phyloP scores from a whole-genome alignment of 2,888 invertebrate species.

The Spilosoma lubricipeda region DNA sequence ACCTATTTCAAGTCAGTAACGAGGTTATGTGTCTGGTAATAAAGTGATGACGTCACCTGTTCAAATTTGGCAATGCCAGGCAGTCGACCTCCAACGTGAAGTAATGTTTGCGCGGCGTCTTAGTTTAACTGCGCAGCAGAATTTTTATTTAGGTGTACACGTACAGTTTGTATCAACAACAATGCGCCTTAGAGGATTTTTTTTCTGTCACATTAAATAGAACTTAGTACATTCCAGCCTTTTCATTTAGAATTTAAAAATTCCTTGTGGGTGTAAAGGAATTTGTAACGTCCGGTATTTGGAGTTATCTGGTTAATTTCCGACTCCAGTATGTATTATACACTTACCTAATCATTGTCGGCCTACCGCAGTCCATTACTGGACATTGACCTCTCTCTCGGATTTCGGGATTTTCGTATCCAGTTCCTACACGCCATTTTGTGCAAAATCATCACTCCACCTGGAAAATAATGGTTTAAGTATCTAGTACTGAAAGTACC shows the following conservation, averaged over 20 bases:
- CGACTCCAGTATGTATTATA: no score
- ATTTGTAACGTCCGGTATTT: background rate
- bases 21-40: conserved; percentile 28
- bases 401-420: no score
- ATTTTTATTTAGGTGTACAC: conserved; percentile 21
- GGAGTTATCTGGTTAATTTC: no score
- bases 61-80: conserved; percentile 80
- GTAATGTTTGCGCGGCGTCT: conserved; percentile 43
- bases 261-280: background rate
- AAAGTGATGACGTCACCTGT: conserved; percentile 65
- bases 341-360: no score
- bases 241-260: background rate
- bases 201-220: background rate
- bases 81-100: conserved; percentile 73
- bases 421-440: no score
- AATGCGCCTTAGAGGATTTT: background rate
- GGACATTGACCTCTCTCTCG: no score
- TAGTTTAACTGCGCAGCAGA: conserved; percentile 48
- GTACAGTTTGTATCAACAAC: conserved; percentile 6
- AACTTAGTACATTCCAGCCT: background rate
- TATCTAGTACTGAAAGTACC: no score
- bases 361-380: no score
- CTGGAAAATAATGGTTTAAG: no score
- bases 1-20: conserved; percentile 17
- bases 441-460: no score